Base-by-base conservation (phyloP, 1,140 invertebrate species). In the Papilio dardanus region DNA sequence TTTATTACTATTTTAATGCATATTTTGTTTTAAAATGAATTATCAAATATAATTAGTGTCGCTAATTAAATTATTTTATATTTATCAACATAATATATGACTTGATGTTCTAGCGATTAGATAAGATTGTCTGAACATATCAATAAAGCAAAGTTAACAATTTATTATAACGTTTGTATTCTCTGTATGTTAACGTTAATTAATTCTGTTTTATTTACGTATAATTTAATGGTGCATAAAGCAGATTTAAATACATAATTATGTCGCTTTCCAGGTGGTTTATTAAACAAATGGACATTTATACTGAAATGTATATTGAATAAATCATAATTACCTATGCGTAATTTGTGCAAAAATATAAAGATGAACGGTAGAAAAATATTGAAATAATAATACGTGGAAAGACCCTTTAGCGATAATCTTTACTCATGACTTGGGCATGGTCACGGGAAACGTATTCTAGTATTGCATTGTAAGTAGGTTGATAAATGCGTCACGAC, bases 91-190 rank as follows among this genome's bases (percentile, higher is more conserved):
- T 28, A 54, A 24, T 24, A 19, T 24, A 54, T 8, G 50, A 54
- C 50, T 54, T 54, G 50, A 54, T 54, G 21, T 54, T 54, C 50
- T 54, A 54, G 50, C 19, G 46, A 54, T 54, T 54, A 54, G 50
- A 54, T 54, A 54, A 54, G 8, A 14, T 54, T 54, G 50, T 54
- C 12, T 54, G 21, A 54, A 24, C 5, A 10, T 54, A 54, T 54
- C 50, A 54, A 54, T 54, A 54, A 54, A 12, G 8, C 50, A 54
- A 54, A 54, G 50, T 54, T 12, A 54, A 54, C 14, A 54, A 54
- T 54, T 54, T 24, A 54, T 54, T 24, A 28, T 12, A 5, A 54
- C 21, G 21, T 54, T 54, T 54, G 14, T 42, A n/a, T n/a, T n/a
- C n/a, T n/a, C n/a, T n/a, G n/a, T n/a, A n/a, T n/a, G n/a, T n/a